Percentiles rank a stretch among this genome's conserved stretches.
Conservation (phyloP, 2,888 invertebrate genomes). For the Steinernema hermaphroditum region DNA sequence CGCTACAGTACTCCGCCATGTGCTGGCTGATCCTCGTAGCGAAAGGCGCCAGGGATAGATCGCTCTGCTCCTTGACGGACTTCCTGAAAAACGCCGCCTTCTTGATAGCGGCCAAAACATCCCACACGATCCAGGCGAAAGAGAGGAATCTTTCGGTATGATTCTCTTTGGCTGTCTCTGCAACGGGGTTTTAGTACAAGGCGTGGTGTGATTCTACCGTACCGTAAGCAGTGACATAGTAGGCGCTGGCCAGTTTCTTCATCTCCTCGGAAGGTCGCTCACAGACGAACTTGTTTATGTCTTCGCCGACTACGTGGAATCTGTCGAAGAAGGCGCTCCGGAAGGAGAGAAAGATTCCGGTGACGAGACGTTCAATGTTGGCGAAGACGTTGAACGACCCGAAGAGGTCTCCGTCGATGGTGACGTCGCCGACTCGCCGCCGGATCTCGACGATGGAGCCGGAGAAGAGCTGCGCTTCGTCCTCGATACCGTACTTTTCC, state of each 20-base stretch:
- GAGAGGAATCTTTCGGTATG: conserved; percentile 28
- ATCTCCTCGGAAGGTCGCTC: not conserved
- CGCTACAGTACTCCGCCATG: not conserved
- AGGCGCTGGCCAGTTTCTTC: conserved; percentile 35
- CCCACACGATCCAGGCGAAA: conserved; percentile 60
- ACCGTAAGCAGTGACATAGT: conserved; percentile 47
- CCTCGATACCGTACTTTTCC: conserved; percentile 39
- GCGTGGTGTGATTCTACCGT: no score
- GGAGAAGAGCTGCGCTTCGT: conserved; percentile 39
- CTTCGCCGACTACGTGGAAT: not conserved
- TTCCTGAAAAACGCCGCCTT: conserved; percentile 13
- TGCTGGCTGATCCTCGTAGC: not conserved
- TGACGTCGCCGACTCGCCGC: conserved; percentile 32
- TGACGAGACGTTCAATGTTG: not conserved
- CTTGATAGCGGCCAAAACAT: conserved; percentile 47
- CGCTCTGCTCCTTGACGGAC: not conserved
- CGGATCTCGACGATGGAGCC: conserved; percentile 33
- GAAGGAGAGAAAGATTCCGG: not conserved
- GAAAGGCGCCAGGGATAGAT: conserved; percentile 29
- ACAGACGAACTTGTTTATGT: not conserved
- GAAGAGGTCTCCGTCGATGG: conserved; percentile 30
- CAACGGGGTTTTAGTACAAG: no score
- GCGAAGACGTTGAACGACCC: not conserved
- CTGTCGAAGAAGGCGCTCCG: not conserved
- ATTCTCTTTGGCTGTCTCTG: not conserved